Evolutionary conservation across 2,797 vertebrate genomes (phyloP).

Genomic region (Sarcophilus harrisii): DNA sequence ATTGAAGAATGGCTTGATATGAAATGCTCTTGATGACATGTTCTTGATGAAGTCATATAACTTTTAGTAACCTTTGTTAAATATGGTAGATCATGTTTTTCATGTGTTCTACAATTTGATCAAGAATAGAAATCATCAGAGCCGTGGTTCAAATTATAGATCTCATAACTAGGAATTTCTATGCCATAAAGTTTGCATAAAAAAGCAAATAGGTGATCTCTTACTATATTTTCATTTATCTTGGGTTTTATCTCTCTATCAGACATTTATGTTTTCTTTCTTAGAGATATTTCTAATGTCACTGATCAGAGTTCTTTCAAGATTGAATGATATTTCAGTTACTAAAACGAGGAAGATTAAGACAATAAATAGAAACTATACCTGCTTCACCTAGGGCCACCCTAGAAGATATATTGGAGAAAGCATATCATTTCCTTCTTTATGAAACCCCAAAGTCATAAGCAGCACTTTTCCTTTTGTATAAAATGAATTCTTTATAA

Average conservation of each 20-base stretch:
- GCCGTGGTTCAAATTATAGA: background rate
- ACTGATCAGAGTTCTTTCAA: background rate
- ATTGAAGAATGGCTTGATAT: too few relatives aligned
- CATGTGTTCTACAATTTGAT: background rate
- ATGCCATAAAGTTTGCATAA: background rate
- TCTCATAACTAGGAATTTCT: background rate
- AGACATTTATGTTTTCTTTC: background rate
- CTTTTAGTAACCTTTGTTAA: background rate
- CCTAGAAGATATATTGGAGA: background rate
- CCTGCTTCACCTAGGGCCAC: background rate
- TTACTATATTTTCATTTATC: background rate
- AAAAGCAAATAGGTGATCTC: background rate
- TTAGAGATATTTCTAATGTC: background rate
- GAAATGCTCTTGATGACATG: background rate
- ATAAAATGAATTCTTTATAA: background rate
- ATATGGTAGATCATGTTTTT: background rate
- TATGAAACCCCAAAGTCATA: background rate
- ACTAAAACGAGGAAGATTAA: background rate
- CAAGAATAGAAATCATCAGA: background rate
- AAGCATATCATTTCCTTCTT: background rate
- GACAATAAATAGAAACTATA: background rate
- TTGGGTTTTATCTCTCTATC: background rate
- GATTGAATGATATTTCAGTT: background rate
- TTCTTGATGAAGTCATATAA: background rate
- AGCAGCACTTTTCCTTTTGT: background rate